Evolutionary conservation across 1,140 invertebrate genomes (phyloP).

Genomic region (Yoshiicerus persimilis): DNA sequence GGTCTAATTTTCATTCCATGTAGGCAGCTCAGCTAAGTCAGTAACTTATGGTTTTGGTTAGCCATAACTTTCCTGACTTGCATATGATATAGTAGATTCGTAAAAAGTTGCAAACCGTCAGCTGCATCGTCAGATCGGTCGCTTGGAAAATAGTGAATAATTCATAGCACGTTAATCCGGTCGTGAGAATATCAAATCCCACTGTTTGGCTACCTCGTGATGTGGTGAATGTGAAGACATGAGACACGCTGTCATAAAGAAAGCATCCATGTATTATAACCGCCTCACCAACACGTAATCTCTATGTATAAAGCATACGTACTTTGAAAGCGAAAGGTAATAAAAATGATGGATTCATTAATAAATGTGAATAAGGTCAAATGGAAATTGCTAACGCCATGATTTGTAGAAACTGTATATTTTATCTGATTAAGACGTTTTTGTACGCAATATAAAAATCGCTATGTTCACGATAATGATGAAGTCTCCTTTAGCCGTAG

Average conservation of each 20-base stretch:
- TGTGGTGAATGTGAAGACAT: not conserved
- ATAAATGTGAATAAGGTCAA: not conserved
- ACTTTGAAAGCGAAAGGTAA: too few species aligned
- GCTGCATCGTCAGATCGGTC: not conserved
- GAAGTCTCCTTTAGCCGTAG: too few species aligned
- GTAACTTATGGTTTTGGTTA: not conserved
- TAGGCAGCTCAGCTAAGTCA: not conserved
- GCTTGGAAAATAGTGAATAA: not conserved
- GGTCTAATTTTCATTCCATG: not conserved
- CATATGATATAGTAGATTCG: not conserved
- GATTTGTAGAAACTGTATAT: not conserved
- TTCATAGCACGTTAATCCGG: not conserved
- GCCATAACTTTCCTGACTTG: not conserved
- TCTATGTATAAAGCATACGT: not conserved
- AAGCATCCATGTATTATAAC: too few species aligned
- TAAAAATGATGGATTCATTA: not conserved
- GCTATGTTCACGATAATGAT: too few species aligned
- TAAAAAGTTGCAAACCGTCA: not conserved
- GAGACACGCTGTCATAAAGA: not conserved
- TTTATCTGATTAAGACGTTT: too few species aligned
- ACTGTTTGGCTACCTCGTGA: not conserved
- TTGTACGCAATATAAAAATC: too few species aligned
- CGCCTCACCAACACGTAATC: too few species aligned
- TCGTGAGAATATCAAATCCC: slow-evolving; percentile 20
- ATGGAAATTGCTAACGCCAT: not conserved